A percentile compares a stretch with the other conserved stretches of the same genome.
Conservation (phyloP, 2,113 vertebrate genomes). For the Nyctereutes procyonoides region DNA sequence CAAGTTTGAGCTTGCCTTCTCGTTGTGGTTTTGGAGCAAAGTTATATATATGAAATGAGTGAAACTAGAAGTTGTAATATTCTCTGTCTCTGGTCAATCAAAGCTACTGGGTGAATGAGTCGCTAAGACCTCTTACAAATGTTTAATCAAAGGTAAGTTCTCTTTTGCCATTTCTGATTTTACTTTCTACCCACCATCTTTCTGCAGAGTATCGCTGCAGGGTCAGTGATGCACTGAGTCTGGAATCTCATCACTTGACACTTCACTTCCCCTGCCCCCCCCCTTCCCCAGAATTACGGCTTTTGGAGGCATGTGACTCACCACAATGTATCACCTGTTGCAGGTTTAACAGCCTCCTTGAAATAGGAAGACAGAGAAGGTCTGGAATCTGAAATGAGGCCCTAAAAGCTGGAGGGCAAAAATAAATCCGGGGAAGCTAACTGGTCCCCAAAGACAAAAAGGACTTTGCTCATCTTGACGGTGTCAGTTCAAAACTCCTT, state of each 20-base stretch:
- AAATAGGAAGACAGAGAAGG: slow-evolving; percentile 1
- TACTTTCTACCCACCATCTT: neutral
- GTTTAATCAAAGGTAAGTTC: neutral
- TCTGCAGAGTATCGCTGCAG: neutral
- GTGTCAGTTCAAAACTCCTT: slow-evolving; percentile 44
- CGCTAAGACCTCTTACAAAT: neutral
- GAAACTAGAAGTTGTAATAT: neutral
- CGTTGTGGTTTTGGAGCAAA: neutral
- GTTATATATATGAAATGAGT: neutral
- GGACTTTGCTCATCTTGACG: neutral
- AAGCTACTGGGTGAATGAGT: neutral
- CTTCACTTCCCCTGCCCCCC: neutral
- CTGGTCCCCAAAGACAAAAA: slow-evolving; percentile 11
- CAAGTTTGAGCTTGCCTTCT: neutral
- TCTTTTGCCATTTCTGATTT: neutral
- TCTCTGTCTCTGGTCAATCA: slow-evolving; percentile 12
- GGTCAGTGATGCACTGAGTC: neutral
- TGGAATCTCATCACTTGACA: neutral
- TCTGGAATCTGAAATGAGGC: slow-evolving; percentile 25
- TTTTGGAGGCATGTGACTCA: neutral
- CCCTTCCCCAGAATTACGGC: neutral
- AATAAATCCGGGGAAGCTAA: slow-evolving; percentile 22
- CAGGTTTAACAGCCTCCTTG: slow-evolving; percentile 30
- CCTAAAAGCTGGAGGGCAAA: slow-evolving; percentile 8
- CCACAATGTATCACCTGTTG: neutral